These are phyloP conservation scores for Chloropsis cyanopogon DNA, from an alignment of 2,113 vertebrate species.

Conservation along the genomic window DNA sequence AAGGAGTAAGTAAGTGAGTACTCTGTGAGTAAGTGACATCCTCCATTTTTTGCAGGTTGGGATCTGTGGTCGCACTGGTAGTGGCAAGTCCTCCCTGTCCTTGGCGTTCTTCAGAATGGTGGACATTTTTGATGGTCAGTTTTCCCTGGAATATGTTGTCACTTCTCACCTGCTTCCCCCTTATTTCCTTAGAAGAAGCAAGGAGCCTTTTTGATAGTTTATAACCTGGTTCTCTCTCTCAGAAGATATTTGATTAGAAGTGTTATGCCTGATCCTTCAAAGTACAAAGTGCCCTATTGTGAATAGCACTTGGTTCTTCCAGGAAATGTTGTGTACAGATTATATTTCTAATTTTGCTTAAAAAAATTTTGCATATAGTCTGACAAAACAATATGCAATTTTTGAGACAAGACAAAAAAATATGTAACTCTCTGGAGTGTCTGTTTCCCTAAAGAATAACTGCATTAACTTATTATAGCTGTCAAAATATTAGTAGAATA, in stretches of 20 bases:
- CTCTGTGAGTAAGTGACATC: not conserved
- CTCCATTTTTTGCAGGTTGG: constrained; percentile 81
- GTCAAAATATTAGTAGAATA: not conserved
- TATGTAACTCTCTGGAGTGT: not conserved
- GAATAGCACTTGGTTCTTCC: not conserved
- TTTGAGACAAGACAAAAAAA: not conserved
- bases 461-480: not conserved
- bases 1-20: not conserved
- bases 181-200: not conserved
- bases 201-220: not conserved
- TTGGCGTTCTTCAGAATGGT: constrained; percentile 99
- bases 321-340: not conserved
- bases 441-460: not conserved
- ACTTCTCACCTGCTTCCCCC: not conserved
- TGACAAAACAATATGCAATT: not conserved
- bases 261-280: not conserved
- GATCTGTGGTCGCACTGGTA: constrained; percentile 96
- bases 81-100: constrained; percentile 95
- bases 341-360: not conserved
- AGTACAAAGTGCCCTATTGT: not conserved
- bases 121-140: constrained; percentile 95
- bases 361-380: not conserved
- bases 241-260: not conserved
- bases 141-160: not conserved
- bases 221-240: not conserved